These are phyloP conservation scores for Hippotragus niger DNA, from an alignment of 2,113 vertebrate species.

Conservation along the genomic window DNA sequence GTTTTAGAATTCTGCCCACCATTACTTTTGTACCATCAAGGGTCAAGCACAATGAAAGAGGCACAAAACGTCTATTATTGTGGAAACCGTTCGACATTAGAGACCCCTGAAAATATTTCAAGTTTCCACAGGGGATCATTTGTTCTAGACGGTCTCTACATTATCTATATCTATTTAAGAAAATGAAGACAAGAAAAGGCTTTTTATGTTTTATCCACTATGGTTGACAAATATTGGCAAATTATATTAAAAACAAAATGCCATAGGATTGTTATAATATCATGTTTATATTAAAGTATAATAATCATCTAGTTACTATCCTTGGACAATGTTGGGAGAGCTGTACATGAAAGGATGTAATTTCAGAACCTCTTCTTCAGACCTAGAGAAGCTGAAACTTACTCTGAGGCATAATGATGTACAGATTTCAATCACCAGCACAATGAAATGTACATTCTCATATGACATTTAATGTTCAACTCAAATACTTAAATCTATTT, in stretches of 20 bases:
- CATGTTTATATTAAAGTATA: neutral
- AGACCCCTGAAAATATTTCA: neutral
- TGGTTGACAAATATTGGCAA: neutral
- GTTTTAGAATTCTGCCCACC: neutral
- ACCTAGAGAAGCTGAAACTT: neutral
- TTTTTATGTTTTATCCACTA: neutral
- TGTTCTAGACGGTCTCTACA: neutral
- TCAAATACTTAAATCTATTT: neutral
- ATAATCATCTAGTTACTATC: neutral
- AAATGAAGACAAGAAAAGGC: neutral
- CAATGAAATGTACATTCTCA: neutral
- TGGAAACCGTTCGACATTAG: neutral
- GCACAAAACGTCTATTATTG: neutral
- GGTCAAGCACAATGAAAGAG: neutral
- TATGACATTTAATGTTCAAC: neutral
- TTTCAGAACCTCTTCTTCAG: neutral
- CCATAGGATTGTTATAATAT: neutral
- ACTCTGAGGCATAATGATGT: neutral
- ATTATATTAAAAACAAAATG: neutral
- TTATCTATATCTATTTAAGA: neutral
- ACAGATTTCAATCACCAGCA: neutral
- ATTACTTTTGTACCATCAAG: neutral
- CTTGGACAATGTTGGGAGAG: neutral
- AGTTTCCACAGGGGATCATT: neutral
- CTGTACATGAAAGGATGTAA: neutral